Base-by-base conservation (phyloP, 2,888 invertebrate species). In the Anoplius nigerrimus region DNA sequence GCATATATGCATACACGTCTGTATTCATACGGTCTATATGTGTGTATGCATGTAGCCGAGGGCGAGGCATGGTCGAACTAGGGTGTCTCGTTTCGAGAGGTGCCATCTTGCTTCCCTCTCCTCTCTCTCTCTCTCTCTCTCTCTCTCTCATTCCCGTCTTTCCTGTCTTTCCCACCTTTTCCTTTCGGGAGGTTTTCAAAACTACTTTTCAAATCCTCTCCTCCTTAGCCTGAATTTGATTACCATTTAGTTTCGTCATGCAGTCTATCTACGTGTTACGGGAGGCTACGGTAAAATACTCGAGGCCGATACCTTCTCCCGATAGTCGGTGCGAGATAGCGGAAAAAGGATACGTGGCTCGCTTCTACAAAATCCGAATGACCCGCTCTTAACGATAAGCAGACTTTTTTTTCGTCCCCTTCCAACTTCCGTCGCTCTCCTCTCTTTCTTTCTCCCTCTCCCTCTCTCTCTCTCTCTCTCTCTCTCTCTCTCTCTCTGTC, bases 11-110 rank as follows among this genome's bases (percentile, higher is more conserved):
- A 34, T 34, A 34, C 11, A 34, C 11, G 11, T 34, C n/a, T n/a
- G n/a, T n/a, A n/a, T n/a, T n/a, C 4, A 34, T 34, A 34, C 11
- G 34, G n/a, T n/a, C n/a, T n/a, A n/a, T 8, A 34, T 34, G 34
- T 34, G 34, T 3, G 34, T 34, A 34, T 34, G 34, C 34, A 22
- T 46, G 20, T 45, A 55, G 66, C 3, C 63, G 70, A 70, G 72
- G 72, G 70, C 72, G 70, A 72, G 71, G 71, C 72, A 66, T 61
- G 70, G 48, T 72, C 70, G 65, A 66, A 69, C 69, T 43, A 53
- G 34, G 55, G 20, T 34, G 27, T 16, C 55, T 34, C 55, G 6
- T 34, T 34, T 34, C 8, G 4, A 6, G 34, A 34, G 34, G 11
- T 34, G 34, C 11, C 34, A 6, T 34, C 34, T 34, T 34, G 3